A percentile compares a stretch with the other conserved stretches of the same genome.
Conservation (phyloP, 2,797 vertebrate species). For the Chelonia mydas region DNA sequence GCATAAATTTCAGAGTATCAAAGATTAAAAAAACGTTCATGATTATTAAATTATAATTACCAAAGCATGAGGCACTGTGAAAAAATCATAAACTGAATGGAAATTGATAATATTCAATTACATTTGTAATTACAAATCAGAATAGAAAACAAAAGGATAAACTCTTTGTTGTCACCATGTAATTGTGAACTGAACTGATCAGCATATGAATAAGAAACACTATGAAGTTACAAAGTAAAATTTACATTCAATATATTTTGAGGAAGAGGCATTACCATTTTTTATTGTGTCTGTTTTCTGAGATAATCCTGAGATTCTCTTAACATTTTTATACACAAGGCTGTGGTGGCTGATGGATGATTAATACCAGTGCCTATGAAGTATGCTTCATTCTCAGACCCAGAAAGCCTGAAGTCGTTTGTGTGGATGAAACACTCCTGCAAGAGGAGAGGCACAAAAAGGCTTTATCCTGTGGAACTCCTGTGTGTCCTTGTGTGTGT, state of each 20-base stretch:
- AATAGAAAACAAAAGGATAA: neutral
- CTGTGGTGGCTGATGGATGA: neutral
- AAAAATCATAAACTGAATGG: neutral
- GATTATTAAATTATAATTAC: neutral
- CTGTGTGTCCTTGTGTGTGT: neutral
- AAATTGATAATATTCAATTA: neutral
- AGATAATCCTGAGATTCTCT: neutral
- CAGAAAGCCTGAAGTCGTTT: neutral
- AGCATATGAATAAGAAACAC: neutral
- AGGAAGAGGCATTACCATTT: neutral
- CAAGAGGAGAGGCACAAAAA: neutral
- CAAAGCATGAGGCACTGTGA: neutral
- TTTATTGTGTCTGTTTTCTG: neutral
- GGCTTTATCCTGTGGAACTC: neutral
- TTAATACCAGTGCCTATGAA: neutral
- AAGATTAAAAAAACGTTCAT: neutral
- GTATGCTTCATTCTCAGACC: neutral
- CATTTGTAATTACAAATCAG: neutral
- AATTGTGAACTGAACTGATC: neutral
- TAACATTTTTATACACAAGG: neutral
- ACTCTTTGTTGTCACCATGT: neutral
- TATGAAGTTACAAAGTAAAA: neutral
- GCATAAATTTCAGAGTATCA: neutral
- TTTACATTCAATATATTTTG: neutral
- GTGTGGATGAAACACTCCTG: fast-evolving